Evolutionary conservation across 2,888 invertebrate species (phyloP), one percentile per base, ranked within the genome.

Genomic region (Nematopogon swammerdamellus): DNA sequence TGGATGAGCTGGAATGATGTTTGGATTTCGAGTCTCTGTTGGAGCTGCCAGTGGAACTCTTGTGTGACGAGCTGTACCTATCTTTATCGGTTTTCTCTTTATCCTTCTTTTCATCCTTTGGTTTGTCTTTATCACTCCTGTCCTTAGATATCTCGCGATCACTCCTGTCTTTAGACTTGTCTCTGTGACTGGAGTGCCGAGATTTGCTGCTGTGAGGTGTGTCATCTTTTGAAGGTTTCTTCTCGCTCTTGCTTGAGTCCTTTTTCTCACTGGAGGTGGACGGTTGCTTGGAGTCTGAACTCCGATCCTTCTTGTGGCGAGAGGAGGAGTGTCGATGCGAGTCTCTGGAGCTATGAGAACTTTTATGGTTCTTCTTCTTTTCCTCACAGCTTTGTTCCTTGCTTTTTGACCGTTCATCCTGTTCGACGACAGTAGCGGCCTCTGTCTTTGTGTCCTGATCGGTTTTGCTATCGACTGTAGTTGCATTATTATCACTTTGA

Each of bases 81-180:
- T 77, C 68, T 57, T 69, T 73, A 49, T 77, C 74, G 57, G 68
- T 67, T 50, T 63, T 67, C 19, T 72, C 73, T 62, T 71, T 75
- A 52, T 64, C 72, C n/a, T 36, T 36, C 14, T 30, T 42, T 14
- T 30, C 16, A 14, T 47, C 18, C 18, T 20, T n/a, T 3, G 16
- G 5, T 17, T 10, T 47, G n/a, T n/a, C 29, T 16, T 47, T 30
- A 1, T 73, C 72, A 50, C 57, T 61, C 55, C 60, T 65, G 16
- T 76, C 74, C 58, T 60, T 70, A 19, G 72, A 66, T 54, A 58
- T 62, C 46, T 75, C 74, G 59, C 63, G 4, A 2, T 73, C 72
- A 50, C 56, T 61, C 55, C 60, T 65, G 16, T 76, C 74, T 58
- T 60, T 70, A 19, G 72, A 66, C 53, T 58, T 62, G 47, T 75